These are phyloP conservation scores for Parasteatoda lunata DNA, from an alignment of 2,888 invertebrate species.

Conservation along the genomic window DNA sequence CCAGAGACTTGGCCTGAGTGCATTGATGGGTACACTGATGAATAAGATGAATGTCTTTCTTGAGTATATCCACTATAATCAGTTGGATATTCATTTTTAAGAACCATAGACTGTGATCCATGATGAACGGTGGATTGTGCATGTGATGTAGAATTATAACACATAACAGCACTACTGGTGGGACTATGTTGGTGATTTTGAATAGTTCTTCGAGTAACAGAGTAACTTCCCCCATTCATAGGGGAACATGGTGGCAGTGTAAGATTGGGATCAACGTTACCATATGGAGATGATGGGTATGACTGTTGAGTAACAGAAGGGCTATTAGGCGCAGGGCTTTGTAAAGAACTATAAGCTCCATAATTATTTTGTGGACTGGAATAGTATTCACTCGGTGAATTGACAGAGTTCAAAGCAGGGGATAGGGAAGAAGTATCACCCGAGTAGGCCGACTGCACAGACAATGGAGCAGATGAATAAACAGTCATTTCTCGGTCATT, in stretches of 20 bases:
- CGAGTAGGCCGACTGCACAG: conserved; percentile 45
- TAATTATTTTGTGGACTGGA: conserved; percentile 56
- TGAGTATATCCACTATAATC: conserved; percentile 41
- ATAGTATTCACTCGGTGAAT: conserved; percentile 53
- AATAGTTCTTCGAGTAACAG: conserved; percentile 59
- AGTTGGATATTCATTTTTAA: conserved; percentile 44
- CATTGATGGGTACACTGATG: conserved; percentile 42
- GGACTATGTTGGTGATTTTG: conserved; percentile 41
- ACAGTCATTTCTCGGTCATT: conserved; percentile 21
- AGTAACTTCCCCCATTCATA: conserved; percentile 47
- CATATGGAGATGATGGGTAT: conserved; percentile 57
- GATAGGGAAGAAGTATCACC: conserved; percentile 55
- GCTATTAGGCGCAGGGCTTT: conserved; percentile 59
- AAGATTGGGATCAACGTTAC: conserved; percentile 45
- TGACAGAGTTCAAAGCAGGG: conserved; percentile 44
- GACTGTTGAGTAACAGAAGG: conserved; percentile 58
- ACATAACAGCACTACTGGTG: conserved; percentile 38
- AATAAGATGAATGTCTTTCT: conserved; percentile 46
- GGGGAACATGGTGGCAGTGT: conserved; percentile 45
- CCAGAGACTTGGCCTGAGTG: conserved; percentile 30
- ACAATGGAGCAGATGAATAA: conserved; percentile 46
- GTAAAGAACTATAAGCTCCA: conserved; percentile 63
- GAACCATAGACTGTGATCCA: conserved; percentile 50
- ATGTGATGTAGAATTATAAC: conserved; percentile 45
- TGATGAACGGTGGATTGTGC: conserved; percentile 31